Conservation (phyloP, 2,888 invertebrate species). For the Alloplasta piceator region DNA sequence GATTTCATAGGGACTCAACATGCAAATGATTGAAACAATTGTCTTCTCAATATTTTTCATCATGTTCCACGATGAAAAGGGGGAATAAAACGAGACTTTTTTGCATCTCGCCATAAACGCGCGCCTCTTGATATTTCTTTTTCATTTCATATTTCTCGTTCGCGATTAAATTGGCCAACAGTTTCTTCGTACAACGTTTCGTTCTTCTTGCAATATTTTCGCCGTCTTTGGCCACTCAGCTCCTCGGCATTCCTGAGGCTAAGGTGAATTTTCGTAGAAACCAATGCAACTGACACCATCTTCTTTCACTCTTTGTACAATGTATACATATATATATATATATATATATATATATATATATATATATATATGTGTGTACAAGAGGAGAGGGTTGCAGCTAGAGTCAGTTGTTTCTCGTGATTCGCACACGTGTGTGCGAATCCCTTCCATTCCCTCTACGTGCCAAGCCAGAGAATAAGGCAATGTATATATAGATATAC, state of each 20-base stretch:
- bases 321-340: neutral
- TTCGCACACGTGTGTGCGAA: constrained; percentile 28
- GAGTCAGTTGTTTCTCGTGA: constrained; percentile 43
- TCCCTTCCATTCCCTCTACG: constrained; percentile 9
- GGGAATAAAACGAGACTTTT: too few relatives aligned
- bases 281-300: constrained; percentile 54
- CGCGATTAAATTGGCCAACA: neutral
- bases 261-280: constrained; percentile 61
- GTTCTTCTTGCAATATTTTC: constrained; percentile 17
- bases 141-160: neutral
- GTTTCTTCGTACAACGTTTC: neutral
- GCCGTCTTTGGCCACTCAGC: constrained; percentile 27
- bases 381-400: constrained; percentile 6
- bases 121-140: neutral
- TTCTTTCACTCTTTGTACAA: constrained; percentile 5
- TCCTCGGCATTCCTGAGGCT: constrained; percentile 44
- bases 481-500: constrained; percentile 35
- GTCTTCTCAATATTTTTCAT: too few relatives aligned
- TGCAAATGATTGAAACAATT: too few relatives aligned
- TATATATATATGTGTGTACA: constrained; percentile 4
- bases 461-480: constrained; percentile 33
- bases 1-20: too few relatives aligned
- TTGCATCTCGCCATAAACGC: too few relatives aligned
- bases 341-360: neutral
- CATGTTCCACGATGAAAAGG: too few relatives aligned